Conservation (phyloP, 2,113 vertebrate species). For the Sturnira hondurensis region DNA sequence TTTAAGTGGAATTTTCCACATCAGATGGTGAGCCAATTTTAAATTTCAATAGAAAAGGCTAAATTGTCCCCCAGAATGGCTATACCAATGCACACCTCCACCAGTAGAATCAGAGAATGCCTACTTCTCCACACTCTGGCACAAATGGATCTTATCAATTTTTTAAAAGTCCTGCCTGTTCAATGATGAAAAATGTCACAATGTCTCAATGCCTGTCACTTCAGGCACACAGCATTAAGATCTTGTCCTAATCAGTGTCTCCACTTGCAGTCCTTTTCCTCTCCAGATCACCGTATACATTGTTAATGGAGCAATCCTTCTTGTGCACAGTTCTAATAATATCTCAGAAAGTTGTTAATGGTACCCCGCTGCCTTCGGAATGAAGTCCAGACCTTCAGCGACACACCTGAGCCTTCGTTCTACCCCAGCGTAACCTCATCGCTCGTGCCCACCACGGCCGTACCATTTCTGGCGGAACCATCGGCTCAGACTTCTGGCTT, state of each 20-base stretch:
- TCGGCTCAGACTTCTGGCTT: background rate
- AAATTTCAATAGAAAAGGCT: constrained; percentile 18
- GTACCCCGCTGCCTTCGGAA: background rate
- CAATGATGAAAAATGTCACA: background rate
- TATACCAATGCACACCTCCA: background rate
- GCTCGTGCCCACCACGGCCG: background rate
- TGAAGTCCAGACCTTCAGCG: background rate
- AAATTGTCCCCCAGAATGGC: background rate
- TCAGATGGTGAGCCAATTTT: constrained; percentile 7
- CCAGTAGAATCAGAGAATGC: background rate
- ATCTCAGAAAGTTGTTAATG: background rate
- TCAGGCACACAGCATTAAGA: background rate
- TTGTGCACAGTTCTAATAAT: constrained; percentile 50
- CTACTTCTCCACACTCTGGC: background rate
- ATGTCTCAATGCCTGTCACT: background rate
- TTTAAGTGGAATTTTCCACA: background rate
- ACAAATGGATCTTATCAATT: background rate
- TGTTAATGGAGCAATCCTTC: constrained; percentile 56
- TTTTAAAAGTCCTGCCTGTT: background rate
- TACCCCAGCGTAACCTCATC: background rate
- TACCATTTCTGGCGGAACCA: background rate
- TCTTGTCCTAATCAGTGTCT: background rate
- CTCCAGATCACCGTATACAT: constrained; percentile 45
- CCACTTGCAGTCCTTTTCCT: background rate
- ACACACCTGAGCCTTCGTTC: background rate